Percentiles rank a stretch among this genome's conserved stretches.
These are phyloP conservation scores for Microcebus griseorufus DNA, from an alignment of 2,113 vertebrate genomes.

Conservation along the genomic window DNA sequence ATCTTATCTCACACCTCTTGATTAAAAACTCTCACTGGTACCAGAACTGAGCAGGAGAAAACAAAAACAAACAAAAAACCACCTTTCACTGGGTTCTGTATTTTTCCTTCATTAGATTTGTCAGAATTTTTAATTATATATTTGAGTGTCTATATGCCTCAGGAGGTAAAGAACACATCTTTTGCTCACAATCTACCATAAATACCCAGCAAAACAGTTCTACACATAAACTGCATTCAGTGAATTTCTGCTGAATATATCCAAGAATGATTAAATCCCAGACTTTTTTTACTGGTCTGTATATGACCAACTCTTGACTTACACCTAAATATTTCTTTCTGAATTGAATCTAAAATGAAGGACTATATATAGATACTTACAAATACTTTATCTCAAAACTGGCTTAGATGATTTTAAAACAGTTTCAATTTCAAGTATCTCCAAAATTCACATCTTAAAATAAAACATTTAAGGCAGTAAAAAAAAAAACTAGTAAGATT, in stretches of 20 bases:
- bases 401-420: not conserved
- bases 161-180: not conserved
- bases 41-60: too few relatives aligned
- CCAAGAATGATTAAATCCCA: not conserved
- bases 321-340: not conserved
- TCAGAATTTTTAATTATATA: not conserved
- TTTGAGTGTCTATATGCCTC: not conserved
- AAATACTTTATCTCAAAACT: conserved; percentile 1
- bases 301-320: not conserved
- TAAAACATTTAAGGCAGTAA: conserved; percentile 9
- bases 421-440: not conserved
- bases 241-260: not conserved
- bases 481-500: not conserved
- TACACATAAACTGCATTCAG: not conserved
- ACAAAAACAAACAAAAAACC: too few relatives aligned
- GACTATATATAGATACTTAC: not conserved
- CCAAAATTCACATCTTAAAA: not conserved
- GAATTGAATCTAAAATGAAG: not conserved
- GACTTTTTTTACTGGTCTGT: not conserved
- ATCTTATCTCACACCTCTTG: not conserved
- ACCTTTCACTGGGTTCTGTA: not conserved
- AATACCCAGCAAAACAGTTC: not conserved
- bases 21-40: not conserved
- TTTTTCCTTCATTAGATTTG: not conserved
- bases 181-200: not conserved